phyloP scores from a whole-genome alignment of 2,113 vertebrate species.

The Lanius ludovicianus region DNA sequence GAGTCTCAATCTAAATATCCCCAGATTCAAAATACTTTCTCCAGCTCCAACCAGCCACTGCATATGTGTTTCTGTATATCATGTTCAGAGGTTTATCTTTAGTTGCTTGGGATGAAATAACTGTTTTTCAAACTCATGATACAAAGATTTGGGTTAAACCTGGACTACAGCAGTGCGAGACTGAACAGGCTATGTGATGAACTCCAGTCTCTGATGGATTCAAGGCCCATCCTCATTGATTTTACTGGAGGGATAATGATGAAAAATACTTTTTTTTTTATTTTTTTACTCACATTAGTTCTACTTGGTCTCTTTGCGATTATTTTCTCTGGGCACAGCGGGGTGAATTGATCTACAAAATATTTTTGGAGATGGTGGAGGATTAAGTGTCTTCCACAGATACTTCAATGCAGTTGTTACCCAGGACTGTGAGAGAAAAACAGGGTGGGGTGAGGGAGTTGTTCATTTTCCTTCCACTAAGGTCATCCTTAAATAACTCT shows the following conservation, averaged over 20 bases:
- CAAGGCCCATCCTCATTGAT: not conserved
- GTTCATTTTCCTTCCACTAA: constrained; percentile 54
- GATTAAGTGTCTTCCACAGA: constrained; percentile 8
- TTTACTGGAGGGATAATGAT: not conserved
- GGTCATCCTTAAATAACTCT: constrained; percentile 63
- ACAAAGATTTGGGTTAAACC: not conserved
- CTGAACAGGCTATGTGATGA: not conserved
- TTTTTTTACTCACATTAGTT: not conserved
- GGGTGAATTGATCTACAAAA: constrained; percentile 54
- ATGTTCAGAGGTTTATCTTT: not conserved
- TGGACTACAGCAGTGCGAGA: not conserved
- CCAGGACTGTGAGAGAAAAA: not conserved
- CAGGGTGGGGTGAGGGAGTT: constrained; percentile 53
- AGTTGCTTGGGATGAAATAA: not conserved
- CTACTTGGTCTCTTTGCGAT: not conserved
- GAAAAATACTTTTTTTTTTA: not conserved
- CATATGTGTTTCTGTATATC: accelerated
- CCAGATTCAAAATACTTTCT: not conserved
- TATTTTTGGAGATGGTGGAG: not conserved
- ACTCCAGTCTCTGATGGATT: not conserved
- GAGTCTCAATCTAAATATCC: not conserved
- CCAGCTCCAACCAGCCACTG: not conserved
- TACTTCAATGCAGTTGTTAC: constrained; percentile 11
- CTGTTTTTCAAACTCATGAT: not conserved
- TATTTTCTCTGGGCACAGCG: constrained; percentile 37